These are phyloP conservation scores for Grus americana DNA, from an alignment of 2,113 vertebrate genomes.

Conservation along the genomic window DNA sequence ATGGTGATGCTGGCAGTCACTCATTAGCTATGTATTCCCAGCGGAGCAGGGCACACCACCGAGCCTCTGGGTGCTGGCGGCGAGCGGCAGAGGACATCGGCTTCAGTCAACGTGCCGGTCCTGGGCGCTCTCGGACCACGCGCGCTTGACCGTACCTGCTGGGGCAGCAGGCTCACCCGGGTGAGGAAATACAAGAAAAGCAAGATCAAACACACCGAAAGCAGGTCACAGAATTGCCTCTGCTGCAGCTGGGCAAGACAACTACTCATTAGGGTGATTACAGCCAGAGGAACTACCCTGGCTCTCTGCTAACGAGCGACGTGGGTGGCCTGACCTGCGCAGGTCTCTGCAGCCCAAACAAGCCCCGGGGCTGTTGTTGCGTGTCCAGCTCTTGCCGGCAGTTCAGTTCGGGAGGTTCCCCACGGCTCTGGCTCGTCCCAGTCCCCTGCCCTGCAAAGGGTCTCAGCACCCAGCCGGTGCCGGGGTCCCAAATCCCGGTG, in stretches of 20 bases:
- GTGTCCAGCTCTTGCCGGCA: neutral
- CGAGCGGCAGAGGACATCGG: fast-evolving
- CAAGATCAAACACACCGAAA: neutral
- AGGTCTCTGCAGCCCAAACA: neutral
- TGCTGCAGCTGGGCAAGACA: neutral
- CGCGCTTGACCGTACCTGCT: fast-evolving
- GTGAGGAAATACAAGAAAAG: fast-evolving
- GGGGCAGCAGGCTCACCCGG: neutral
- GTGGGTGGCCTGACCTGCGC: neutral
- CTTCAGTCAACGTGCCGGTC: fast-evolving
- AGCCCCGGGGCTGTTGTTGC: neutral
- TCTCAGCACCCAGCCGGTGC: neutral
- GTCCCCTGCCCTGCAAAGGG: neutral
- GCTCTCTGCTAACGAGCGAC: neutral
- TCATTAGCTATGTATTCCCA: neutral
- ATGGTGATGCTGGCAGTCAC: neutral
- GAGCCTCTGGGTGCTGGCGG: neutral
- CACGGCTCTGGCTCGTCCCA: fast-evolving
- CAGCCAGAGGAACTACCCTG: neutral
- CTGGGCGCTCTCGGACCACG: fast-evolving
- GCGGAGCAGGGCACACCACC: neutral
- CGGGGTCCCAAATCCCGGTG: fast-evolving
- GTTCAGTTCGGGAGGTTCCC: neutral
- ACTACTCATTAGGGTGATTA: conserved; percentile 9
- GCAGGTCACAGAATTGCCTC: neutral